phyloP scores from a whole-genome alignment of 2,113 vertebrate species.

The Merops nubicus region DNA sequence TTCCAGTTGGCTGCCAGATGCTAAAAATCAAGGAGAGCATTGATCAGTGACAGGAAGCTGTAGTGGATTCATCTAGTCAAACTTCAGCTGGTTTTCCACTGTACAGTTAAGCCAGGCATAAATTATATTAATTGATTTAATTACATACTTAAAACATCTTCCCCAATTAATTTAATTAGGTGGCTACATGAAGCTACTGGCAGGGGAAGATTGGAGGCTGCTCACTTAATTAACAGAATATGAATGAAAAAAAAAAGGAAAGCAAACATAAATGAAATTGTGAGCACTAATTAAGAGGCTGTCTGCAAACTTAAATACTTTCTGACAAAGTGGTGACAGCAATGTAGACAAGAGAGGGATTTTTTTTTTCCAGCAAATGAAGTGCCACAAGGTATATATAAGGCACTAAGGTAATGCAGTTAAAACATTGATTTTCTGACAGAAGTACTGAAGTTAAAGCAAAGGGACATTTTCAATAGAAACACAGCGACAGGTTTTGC shows the following conservation, averaged over 20 bases:
- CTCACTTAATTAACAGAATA: conserved; percentile 99
- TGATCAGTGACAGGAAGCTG: conserved; percentile 89
- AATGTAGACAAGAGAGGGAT: conserved; percentile 77
- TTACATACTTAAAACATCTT: conserved; percentile 99
- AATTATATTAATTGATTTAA: conserved; percentile 99
- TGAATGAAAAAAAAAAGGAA: conserved; percentile 90
- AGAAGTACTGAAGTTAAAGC: conserved; percentile 36
- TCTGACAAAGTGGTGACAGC: conserved; percentile 89
- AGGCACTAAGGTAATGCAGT: conserved; percentile 66
- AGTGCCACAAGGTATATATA: conserved; percentile 76
- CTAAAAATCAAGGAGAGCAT: conserved; percentile 92
- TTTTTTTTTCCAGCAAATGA: conserved; percentile 75
- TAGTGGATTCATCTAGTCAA: conserved; percentile 81
- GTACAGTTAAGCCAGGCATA: conserved; percentile 97
- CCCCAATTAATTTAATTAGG: conserved; percentile 99
- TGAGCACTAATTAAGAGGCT: conserved; percentile 96
- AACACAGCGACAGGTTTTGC: conserved; percentile 65
- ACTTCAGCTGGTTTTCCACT: conserved; percentile 87
- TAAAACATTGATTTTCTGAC: conserved; percentile 76
- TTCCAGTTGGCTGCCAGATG: conserved; percentile 99
- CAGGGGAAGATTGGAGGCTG: conserved; percentile 96
- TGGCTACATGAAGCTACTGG: conserved; percentile 98
- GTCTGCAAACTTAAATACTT: conserved; percentile 92
- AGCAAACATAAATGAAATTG: conserved; percentile 95
- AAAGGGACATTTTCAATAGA: conserved; percentile 45